Percentiles rank a stretch among this genome's conserved stretches.
Evolutionary conservation across 2,113 vertebrate genomes (phyloP).

Genomic region (Pteruthius melanotis): DNA sequence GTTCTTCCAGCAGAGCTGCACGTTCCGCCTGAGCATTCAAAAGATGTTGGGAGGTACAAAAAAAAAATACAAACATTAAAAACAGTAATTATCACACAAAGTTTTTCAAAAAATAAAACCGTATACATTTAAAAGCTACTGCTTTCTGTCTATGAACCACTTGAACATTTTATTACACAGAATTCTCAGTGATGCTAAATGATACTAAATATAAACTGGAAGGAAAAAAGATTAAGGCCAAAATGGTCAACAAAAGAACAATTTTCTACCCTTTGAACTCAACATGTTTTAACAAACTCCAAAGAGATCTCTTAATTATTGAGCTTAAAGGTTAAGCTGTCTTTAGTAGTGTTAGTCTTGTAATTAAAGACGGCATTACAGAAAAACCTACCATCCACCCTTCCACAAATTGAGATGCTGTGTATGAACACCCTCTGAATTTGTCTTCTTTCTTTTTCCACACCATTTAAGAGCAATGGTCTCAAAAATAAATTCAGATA

Average conservation of each 20-base stretch:
- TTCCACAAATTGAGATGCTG: not conserved
- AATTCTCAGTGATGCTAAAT: not conserved
- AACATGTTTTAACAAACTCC: not conserved
- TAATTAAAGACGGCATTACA: not conserved
- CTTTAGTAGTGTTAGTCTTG: not conserved
- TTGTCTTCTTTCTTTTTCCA: not conserved
- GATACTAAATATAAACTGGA: not conserved
- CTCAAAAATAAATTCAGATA: not conserved
- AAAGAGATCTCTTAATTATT: not conserved
- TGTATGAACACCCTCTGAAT: not conserved
- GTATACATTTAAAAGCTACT: not conserved
- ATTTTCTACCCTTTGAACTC: not conserved
- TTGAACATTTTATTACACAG: not conserved
- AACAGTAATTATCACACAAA: not conserved
- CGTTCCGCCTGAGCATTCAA: slow-evolving; percentile 80
- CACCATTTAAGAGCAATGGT: not conserved
- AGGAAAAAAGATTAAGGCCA: not conserved
- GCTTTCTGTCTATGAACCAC: not conserved
- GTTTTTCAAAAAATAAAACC: not conserved
- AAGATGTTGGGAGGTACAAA: not conserved
- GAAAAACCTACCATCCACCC: not conserved
- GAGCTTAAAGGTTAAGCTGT: not conserved
- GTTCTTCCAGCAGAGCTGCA: slow-evolving; percentile 75
- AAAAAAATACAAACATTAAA: not conserved
- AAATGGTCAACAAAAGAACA: not conserved